These are phyloP conservation scores for Karalla daura DNA, from an alignment of 2,797 vertebrate species.

Conservation along the genomic window DNA sequence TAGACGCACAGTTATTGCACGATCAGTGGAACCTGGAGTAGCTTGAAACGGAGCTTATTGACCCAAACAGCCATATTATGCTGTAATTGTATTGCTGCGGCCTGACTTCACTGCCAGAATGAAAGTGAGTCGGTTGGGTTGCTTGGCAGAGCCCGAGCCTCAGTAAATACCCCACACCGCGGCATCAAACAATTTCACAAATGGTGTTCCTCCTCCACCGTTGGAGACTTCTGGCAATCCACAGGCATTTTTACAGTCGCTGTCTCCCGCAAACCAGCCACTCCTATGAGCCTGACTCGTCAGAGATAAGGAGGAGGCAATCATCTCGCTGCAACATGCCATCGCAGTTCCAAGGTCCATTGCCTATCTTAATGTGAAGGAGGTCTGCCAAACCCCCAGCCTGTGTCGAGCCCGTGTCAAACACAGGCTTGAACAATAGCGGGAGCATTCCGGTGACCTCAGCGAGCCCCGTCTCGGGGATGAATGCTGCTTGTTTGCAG, in stretches of 20 bases:
- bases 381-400: slow-evolving; percentile 9
- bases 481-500: slow-evolving; percentile 35
- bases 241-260: slow-evolving; percentile 39
- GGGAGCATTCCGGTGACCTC: slow-evolving; percentile 13
- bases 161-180: slow-evolving; percentile 44
- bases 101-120: slow-evolving; percentile 31
- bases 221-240: slow-evolving; percentile 27
- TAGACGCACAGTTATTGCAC: neutral
- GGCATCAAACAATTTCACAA: slow-evolving; percentile 25
- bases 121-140: slow-evolving; percentile 43
- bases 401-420: slow-evolving; percentile 20
- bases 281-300: slow-evolving; percentile 57
- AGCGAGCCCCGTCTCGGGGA: neutral
- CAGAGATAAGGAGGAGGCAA: slow-evolving; percentile 62
- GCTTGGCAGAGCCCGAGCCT: slow-evolving; percentile 46
- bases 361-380: slow-evolving; percentile 30
- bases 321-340: slow-evolving; percentile 56
- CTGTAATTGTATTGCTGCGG: slow-evolving; percentile 30
- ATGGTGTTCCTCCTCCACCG: slow-evolving; percentile 36
- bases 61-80: slow-evolving; percentile 25
- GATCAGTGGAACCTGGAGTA: slow-evolving; percentile 4
- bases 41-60: slow-evolving; percentile 12
- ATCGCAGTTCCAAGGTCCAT: slow-evolving; percentile 50
- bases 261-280: slow-evolving; percentile 15
- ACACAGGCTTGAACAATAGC: slow-evolving; percentile 14